phyloP scores from a whole-genome alignment of 2,888 invertebrate genomes.

The Choristoneura rosaceana region DNA sequence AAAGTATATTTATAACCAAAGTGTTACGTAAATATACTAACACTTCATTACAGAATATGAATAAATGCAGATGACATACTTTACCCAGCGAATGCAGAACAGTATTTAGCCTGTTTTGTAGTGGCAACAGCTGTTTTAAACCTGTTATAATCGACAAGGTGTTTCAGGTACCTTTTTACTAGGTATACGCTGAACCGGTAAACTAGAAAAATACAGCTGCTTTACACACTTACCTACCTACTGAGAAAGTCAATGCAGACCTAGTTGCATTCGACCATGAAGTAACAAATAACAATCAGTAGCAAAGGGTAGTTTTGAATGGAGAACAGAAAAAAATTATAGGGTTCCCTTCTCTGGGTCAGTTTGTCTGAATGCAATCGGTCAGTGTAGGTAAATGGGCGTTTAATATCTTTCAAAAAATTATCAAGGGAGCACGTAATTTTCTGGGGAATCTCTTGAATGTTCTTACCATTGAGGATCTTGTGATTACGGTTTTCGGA shows the following conservation, averaged over 20 bases:
- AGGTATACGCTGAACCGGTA: constrained; percentile 1
- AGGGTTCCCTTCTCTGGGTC: constrained; percentile 28
- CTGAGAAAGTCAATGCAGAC: constrained; percentile 33
- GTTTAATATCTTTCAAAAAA: constrained; percentile 3
- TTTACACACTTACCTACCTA: constrained; percentile 15
- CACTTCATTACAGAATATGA: neutral
- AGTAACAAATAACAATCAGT: constrained; percentile 11
- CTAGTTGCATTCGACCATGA: constrained; percentile 18
- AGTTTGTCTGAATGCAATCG: constrained; percentile 18
- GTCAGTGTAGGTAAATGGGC: constrained; percentile 12
- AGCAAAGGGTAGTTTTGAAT: constrained; percentile 25
- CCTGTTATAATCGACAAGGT: constrained; percentile 39
- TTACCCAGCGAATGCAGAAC: constrained; percentile 8
- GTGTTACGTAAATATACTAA: neutral
- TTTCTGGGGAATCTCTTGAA: constrained; percentile 5
- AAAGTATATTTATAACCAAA: too few relatives aligned
- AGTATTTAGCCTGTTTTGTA: constrained; percentile 6
- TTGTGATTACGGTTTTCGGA: neutral
- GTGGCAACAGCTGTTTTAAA: constrained; percentile 36
- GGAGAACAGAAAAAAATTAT: constrained; percentile 4
- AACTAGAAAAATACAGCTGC: constrained; percentile 40
- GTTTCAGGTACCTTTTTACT: constrained; percentile 32
- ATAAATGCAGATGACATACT: constrained; percentile 18
- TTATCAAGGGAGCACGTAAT: constrained; percentile 21
- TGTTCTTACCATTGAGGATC: constrained; percentile 1